Percentiles rank a stretch among this genome's conserved stretches.
These are phyloP conservation scores for Tapirus indicus DNA, from an alignment of 2,797 vertebrate species.

Conservation along the genomic window DNA sequence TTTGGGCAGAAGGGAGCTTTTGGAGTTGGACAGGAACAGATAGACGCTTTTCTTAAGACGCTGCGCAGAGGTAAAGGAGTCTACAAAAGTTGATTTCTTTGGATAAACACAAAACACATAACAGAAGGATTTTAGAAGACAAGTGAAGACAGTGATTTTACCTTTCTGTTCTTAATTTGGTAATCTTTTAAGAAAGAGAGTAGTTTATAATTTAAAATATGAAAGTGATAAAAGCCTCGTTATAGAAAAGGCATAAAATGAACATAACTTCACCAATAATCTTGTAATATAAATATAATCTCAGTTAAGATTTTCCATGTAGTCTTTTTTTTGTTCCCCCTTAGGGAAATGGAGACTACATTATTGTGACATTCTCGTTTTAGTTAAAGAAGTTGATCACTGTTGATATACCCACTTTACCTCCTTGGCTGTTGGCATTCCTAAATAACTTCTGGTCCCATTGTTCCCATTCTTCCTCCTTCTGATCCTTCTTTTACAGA, in stretches of 20 bases:
- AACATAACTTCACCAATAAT: background rate
- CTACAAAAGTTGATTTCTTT: background rate
- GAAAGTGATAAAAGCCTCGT: background rate
- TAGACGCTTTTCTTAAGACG: constrained; percentile 99
- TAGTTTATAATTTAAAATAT: constrained; percentile 25
- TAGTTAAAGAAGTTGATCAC: background rate
- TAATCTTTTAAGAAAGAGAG: background rate
- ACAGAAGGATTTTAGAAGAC: background rate
- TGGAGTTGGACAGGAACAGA: constrained; percentile 99
- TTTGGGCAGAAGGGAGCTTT: constrained; percentile 99
- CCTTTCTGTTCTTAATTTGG: background rate
- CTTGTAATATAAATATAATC: background rate
- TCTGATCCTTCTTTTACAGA: background rate
- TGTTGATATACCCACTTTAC: background rate
- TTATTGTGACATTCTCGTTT: background rate
- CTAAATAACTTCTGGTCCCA: background rate
- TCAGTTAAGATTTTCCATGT: background rate
- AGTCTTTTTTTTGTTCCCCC: background rate
- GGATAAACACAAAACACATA: background rate
- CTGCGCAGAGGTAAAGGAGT: constrained; percentile 96
- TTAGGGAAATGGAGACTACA: background rate
- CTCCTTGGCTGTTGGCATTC: background rate
- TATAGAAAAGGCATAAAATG: background rate
- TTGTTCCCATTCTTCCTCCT: background rate
- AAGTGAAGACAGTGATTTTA: background rate